phyloP scores from a whole-genome alignment of 2,797 vertebrate species.

The Malurus leucopterus region DNA sequence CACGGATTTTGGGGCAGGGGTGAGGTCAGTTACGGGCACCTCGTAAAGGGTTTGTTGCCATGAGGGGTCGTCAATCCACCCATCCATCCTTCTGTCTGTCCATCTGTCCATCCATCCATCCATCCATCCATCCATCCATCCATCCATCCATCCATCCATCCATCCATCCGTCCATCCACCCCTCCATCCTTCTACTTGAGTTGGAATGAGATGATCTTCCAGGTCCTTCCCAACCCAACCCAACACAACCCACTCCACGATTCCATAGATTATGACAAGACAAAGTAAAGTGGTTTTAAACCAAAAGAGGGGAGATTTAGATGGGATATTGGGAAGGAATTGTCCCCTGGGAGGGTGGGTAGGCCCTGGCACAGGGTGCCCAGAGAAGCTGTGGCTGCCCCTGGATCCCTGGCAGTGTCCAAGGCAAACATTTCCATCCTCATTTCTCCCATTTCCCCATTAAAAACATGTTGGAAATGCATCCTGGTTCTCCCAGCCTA shows the following conservation, averaged over 20 bases:
- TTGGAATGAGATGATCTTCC: background rate
- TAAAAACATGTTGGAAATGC: background rate
- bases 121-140: background rate
- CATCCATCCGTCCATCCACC: background rate
- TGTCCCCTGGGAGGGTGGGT: accelerated
- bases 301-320: background rate
- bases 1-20: background rate
- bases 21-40: accelerated
- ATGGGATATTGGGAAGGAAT: background rate
- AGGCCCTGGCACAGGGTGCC: background rate
- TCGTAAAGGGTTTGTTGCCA: background rate
- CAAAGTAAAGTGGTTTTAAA: background rate
- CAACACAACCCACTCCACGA: background rate
- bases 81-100: background rate
- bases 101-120: background rate
- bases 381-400: background rate
- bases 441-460: background rate
- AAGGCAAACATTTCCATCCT: background rate
- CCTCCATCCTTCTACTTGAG: accelerated
- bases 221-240: background rate
- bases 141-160: background rate
- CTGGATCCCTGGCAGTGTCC: background rate
- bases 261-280: background rate
- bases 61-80: background rate
- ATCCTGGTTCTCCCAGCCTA: accelerated